These are phyloP conservation scores for Pelochelys cantorii DNA, from an alignment of 2,797 vertebrate genomes.

Conservation along the genomic window DNA sequence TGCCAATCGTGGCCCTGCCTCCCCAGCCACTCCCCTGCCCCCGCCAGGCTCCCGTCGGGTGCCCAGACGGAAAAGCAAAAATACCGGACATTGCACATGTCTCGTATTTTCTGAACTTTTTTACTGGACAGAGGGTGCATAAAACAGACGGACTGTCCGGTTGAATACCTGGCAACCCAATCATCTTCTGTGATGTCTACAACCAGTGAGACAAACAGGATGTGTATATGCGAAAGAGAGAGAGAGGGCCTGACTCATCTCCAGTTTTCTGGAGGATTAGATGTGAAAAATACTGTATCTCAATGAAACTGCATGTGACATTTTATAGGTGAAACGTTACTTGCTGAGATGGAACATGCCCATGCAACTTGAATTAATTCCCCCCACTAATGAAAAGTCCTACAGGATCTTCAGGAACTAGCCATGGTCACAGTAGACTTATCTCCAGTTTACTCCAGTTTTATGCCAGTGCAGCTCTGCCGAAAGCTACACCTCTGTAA, in stretches of 20 bases:
- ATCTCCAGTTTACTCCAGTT: neutral
- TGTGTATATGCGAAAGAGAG: neutral
- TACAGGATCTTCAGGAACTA: rapidly evolving
- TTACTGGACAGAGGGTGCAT: no score
- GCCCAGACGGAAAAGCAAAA: no score
- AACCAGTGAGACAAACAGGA: rapidly evolving
- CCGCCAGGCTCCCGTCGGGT: no score
- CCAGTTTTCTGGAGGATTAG: neutral
- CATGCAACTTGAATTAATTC: rapidly evolving
- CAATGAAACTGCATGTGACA: rapidly evolving
- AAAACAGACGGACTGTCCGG: no score
- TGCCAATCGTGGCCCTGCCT: no score
- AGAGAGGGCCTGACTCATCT: neutral
- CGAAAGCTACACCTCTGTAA: neutral
- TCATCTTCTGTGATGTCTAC: neutral
- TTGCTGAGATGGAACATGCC: rapidly evolving
- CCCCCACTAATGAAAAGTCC: rapidly evolving
- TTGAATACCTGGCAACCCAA: no score
- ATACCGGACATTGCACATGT: no score
- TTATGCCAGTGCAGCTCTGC: neutral
- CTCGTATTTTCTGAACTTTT: no score
- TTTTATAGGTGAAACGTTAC: rapidly evolving
- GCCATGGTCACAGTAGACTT: no score
- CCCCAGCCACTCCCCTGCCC: no score
- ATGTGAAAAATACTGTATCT: neutral